These are phyloP conservation scores for Temnothorax rugatulus DNA, from an alignment of 2,888 invertebrate species.

Conservation along the genomic window DNA sequence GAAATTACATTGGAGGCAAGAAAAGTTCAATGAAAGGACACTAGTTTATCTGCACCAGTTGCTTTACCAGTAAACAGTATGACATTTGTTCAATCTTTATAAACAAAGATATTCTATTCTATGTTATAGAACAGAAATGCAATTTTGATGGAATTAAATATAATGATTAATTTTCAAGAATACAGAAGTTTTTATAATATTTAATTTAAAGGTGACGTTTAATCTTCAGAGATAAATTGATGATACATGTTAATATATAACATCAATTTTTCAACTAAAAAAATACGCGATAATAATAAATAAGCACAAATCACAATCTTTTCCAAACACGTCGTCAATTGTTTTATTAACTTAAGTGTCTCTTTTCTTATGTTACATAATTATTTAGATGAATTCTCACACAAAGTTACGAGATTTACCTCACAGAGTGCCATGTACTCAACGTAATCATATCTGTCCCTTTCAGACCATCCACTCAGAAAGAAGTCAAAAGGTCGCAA, in stretches of 20 bases:
- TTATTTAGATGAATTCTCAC: slow-evolving; percentile 2
- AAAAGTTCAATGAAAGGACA: slow-evolving; percentile 62
- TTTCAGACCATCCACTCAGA: slow-evolving; percentile 35
- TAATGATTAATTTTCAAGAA: neutral
- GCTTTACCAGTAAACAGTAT: neutral
- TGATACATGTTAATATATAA: neutral
- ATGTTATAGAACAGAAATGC: neutral
- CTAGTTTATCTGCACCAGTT: slow-evolving; percentile 52
- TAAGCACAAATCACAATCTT: neutral
- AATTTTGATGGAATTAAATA: neutral
- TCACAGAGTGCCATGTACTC: slow-evolving; percentile 80
- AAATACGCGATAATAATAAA: neutral
- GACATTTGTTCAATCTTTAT: slow-evolving; percentile 18
- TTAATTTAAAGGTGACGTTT: slow-evolving; percentile 1
- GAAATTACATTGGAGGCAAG: slow-evolving; percentile 58
- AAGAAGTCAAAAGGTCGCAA: slow-evolving; percentile 71
- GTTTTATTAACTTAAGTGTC: neutral
- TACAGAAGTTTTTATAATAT: neutral
- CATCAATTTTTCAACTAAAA: slow-evolving; percentile 1
- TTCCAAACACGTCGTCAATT: neutral
- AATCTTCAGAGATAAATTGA: neutral
- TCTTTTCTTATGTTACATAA: slow-evolving; percentile 9
- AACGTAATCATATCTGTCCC: slow-evolving; percentile 80
- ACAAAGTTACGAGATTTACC: slow-evolving; percentile 72
- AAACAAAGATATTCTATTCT: neutral